A percentile compares a stretch with the other conserved stretches of the same genome.
phyloP scores from a whole-genome alignment of 1,140 invertebrate species.

The Trichonephila clavipes region DNA sequence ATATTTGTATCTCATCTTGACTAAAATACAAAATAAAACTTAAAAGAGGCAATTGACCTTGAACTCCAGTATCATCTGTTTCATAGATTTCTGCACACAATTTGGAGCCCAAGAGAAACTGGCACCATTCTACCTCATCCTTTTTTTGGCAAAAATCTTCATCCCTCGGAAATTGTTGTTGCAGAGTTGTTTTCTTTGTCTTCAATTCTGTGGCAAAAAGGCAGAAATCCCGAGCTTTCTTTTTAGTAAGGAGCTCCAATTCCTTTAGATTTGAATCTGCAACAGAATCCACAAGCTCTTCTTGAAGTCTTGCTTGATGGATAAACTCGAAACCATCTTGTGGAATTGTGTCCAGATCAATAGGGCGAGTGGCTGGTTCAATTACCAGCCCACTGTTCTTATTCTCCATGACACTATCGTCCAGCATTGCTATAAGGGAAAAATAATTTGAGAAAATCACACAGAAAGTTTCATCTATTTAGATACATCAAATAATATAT shows the following conservation, averaged over 20 bases:
- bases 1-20: background rate
- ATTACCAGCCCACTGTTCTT: background rate
- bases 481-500: too few relatives aligned
- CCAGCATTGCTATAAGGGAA: too few relatives aligned
- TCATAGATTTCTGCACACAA: background rate
- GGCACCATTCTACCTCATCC: constrained; percentile 8
- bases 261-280: too few relatives aligned
- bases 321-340: constrained; percentile 20
- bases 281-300: background rate
- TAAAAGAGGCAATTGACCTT: background rate
- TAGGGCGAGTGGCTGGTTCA: background rate
- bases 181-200: background rate
- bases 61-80: background rate
- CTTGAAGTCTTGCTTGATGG: background rate
- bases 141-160: background rate
- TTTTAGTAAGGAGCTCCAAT: background rate
- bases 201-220: background rate
- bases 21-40: background rate
- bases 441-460: too few relatives aligned
- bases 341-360: constrained; percentile 19
- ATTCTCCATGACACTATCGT: too few relatives aligned
- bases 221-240: background rate
- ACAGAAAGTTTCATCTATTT: too few relatives aligned
- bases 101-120: background rate
- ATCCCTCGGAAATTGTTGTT: background rate